phyloP scores from a whole-genome alignment of 2,888 invertebrate genomes.

The Aspidiotus rigidus region DNA sequence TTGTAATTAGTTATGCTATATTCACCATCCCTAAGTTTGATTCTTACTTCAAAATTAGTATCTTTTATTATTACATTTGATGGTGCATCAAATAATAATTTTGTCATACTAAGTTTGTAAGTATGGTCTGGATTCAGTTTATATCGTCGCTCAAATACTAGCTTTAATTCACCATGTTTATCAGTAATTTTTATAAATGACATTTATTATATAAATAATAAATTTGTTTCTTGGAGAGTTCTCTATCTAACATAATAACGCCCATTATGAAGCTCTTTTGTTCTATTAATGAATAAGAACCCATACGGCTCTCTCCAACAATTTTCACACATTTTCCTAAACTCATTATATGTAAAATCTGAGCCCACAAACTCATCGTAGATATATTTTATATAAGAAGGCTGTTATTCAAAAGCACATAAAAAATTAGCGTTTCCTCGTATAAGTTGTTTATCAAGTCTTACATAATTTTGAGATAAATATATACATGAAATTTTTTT shows the following conservation, averaged over 20 bases:
- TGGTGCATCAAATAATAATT: constrained; percentile 1
- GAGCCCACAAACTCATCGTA: neutral
- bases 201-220: neutral
- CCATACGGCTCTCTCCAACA: neutral
- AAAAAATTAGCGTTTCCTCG: neutral
- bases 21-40: neutral
- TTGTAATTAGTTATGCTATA: neutral
- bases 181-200: too few species aligned
- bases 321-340: too few species aligned
- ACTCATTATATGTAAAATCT: too few species aligned
- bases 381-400: neutral
- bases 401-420: neutral
- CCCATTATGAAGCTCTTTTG: neutral
- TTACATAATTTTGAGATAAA: neutral
- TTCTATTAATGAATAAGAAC: neutral
- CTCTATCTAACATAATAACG: neutral
- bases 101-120: neutral
- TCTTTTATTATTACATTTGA: neutral
- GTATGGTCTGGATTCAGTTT: neutral
- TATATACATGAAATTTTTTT: too few species aligned
- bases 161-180: too few species aligned
- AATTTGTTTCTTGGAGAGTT: neutral
- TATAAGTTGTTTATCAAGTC: neutral
- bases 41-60: neutral
- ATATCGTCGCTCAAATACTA: too few species aligned